phyloP scores from a whole-genome alignment of 2,888 invertebrate species.

The Spatulosminthurus flaviceps region DNA sequence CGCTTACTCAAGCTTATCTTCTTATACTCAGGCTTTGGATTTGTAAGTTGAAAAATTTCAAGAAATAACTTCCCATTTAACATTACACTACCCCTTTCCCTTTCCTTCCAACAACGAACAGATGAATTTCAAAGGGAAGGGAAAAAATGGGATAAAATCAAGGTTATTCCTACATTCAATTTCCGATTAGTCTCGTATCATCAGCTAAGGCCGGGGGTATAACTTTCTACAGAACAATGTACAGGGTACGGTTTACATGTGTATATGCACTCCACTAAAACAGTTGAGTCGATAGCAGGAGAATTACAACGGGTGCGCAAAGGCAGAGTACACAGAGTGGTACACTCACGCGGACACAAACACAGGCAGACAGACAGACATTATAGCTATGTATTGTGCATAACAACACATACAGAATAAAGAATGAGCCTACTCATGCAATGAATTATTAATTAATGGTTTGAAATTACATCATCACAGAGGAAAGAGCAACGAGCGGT shows the following conservation, averaged over 20 bases:
- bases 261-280: neutral
- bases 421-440: conserved; percentile 45
- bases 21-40: too few species aligned
- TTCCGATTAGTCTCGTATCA: conserved; percentile 18
- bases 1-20: too few species aligned
- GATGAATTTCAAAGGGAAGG: neutral
- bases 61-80: too few species aligned
- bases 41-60: too few species aligned
- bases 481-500: conserved; percentile 44
- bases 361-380: conserved; percentile 4
- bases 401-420: conserved; percentile 24
- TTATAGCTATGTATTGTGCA: too few species aligned
- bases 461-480: conserved; percentile 56
- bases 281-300: neutral
- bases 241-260: neutral
- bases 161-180: conserved; percentile 1
- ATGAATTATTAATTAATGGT: conserved; percentile 62
- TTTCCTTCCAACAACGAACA: neutral
- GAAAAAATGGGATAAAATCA: neutral
- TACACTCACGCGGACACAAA: neutral
- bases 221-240: too few species aligned
- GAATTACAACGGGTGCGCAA: neutral
- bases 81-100: too few species aligned
- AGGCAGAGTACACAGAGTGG: too few species aligned
- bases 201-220: neutral